phyloP scores from a whole-genome alignment of 1,140 invertebrate species.

The Cydia pomonella region DNA sequence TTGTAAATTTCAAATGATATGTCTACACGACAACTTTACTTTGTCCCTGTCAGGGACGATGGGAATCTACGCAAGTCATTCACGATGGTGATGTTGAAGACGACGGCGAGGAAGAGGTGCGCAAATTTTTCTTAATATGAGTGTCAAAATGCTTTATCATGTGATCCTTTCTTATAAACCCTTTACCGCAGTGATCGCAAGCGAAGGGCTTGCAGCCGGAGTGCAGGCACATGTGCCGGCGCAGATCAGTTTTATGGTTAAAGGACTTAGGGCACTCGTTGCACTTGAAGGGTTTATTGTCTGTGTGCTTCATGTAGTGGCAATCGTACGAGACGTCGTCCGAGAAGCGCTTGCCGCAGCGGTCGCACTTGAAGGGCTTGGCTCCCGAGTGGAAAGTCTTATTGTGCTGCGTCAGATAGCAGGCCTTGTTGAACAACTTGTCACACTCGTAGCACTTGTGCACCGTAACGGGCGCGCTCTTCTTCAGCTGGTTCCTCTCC shows the following conservation, averaged over 20 bases:
- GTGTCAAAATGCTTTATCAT: slow-evolving; percentile 96
- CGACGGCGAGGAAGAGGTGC: slow-evolving; percentile 50
- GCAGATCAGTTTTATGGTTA: slow-evolving; percentile 93
- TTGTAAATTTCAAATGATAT: slow-evolving; percentile 59
- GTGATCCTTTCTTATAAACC: slow-evolving; percentile 96
- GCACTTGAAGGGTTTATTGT: slow-evolving; percentile 94
- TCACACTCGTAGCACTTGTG: slow-evolving; percentile 91
- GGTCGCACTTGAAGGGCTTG: slow-evolving; percentile 91
- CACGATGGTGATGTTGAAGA: slow-evolving; percentile 52
- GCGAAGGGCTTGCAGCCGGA: slow-evolving; percentile 90
- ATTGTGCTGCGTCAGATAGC: slow-evolving; percentile 94
- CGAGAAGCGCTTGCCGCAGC: slow-evolving; percentile 92
- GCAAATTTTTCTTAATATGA: slow-evolving; percentile 82
- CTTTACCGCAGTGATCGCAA: slow-evolving; percentile 91
- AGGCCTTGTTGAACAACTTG: slow-evolving; percentile 92
- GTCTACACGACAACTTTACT: slow-evolving; percentile 48
- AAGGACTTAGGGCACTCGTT: slow-evolving; percentile 91
- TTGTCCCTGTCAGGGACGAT: slow-evolving; percentile 34
- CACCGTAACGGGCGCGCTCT: slow-evolving; percentile 60
- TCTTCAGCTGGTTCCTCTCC: slow-evolving; percentile 73
- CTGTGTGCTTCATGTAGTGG: slow-evolving; percentile 89
- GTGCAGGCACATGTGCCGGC: slow-evolving; percentile 93
- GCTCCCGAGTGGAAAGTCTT: slow-evolving; percentile 93
- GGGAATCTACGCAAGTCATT: slow-evolving; percentile 38
- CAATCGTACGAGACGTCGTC: slow-evolving; percentile 84